A percentile compares a stretch with the other conserved stretches of the same genome.
Conservation (phyloP, 2,888 invertebrate species). For the Meghimatium bilineatum region DNA sequence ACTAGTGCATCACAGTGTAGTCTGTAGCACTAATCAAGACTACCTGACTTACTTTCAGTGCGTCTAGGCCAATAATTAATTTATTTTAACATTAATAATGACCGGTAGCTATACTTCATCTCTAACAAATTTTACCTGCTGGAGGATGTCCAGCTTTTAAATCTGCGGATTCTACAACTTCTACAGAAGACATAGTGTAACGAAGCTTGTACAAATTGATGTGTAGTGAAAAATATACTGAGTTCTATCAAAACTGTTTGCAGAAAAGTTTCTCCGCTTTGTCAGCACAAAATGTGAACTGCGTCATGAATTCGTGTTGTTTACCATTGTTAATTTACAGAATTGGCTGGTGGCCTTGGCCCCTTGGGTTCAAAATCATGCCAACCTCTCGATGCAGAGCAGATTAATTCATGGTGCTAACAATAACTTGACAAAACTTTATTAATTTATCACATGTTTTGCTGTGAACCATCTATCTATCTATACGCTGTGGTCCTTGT, state of each 20-base stretch:
- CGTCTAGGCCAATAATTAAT: no score
- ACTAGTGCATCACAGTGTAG: no score
- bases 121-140: conserved; percentile 84
- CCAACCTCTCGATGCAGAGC: no score
- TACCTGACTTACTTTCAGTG: no score
- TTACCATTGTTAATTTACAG: background rate
- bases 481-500: no score
- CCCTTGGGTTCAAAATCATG: background rate
- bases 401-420: no score
- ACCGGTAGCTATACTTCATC: no score
- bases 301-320: conserved; percentile 36
- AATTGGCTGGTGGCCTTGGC: background rate
- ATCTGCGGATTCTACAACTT: conserved; percentile 81
- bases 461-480: no score
- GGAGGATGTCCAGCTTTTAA: conserved; percentile 92
- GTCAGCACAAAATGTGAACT: conserved; percentile 25
- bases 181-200: conserved; percentile 34
- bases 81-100: no score
- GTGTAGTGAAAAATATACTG: background rate
- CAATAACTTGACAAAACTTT: no score
- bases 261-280: background rate
- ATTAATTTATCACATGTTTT: no score
- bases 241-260: background rate
- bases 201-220: background rate
- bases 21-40: no score